phyloP scores from a whole-genome alignment of 1,140 invertebrate genomes.

The Asbolus verrucosus region DNA sequence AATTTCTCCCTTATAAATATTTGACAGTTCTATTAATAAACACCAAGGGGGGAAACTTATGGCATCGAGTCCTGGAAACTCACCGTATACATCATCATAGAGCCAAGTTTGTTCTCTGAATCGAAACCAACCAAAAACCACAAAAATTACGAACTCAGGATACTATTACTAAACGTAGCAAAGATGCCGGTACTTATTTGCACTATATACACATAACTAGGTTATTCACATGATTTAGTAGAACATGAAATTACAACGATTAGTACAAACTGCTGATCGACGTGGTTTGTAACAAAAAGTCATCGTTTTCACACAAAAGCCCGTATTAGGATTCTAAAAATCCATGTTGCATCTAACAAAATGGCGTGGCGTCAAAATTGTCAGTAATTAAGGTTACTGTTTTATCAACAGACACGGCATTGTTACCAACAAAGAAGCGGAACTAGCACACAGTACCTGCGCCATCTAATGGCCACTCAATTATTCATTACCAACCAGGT shows the following conservation, averaged over 20 bases:
- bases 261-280: conserved; percentile 2
- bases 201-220: conserved; percentile 8
- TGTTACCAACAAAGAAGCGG: neutral
- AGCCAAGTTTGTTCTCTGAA: conserved; percentile 1
- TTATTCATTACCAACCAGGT: too few relatives aligned
- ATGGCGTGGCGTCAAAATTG: conserved; percentile 52
- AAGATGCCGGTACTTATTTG: conserved; percentile 31
- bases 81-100: conserved; percentile 70
- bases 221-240: conserved; percentile 23
- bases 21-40: conserved; percentile 42
- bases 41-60: conserved; percentile 11
- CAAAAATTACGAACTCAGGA: conserved; percentile 17
- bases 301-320: conserved; percentile 34
- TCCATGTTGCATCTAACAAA: conserved; percentile 50
- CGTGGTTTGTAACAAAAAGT: conserved; percentile 25
- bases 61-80: conserved; percentile 50
- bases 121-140: conserved; percentile 36
- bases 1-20: conserved; percentile 9
- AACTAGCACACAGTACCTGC: too few relatives aligned
- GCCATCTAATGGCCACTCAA: too few relatives aligned
- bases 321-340: conserved; percentile 31
- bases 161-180: neutral
- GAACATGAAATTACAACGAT: conserved; percentile 3
- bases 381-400: conserved; percentile 17
- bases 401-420: conserved; percentile 24